phyloP scores from a whole-genome alignment of 64 coral and sea anemone genomes.

The Acropora yongei region DNA sequence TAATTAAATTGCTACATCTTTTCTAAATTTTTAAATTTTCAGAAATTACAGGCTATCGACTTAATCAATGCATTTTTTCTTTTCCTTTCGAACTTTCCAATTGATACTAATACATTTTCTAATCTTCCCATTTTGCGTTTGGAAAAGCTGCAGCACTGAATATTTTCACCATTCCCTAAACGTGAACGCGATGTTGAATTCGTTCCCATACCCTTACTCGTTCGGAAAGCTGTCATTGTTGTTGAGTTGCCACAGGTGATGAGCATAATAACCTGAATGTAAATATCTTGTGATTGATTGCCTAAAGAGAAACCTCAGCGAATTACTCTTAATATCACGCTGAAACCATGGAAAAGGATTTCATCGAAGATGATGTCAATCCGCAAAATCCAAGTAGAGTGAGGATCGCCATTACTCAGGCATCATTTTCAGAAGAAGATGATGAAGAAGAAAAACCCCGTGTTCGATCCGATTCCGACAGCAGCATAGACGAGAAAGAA shows the following conservation, averaged over 20 bases:
- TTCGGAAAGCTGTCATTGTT: background rate
- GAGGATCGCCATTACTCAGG: slow-evolving; percentile 19
- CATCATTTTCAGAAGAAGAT: slow-evolving; percentile 33
- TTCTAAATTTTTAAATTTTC: too few relatives aligned
- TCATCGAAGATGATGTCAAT: slow-evolving; percentile 6
- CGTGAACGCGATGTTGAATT: background rate
- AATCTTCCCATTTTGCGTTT: too few relatives aligned
- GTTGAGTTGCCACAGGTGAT: slow-evolving; percentile 37
- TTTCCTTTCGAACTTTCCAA: too few relatives aligned
- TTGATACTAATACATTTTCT: too few relatives aligned
- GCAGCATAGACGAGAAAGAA: slow-evolving; percentile 37
- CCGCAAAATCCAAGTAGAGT: slow-evolving; percentile 35
- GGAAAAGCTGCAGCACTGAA: too few relatives aligned
- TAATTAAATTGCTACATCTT: too few relatives aligned
- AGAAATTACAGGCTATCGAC: too few relatives aligned
- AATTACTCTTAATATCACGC: slow-evolving; percentile 32
- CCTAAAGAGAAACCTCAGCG: background rate
- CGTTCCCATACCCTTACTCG: background rate
- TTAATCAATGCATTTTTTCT: too few relatives aligned
- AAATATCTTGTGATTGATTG: slow-evolving; percentile 27
- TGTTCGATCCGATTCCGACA: slow-evolving; percentile 26
- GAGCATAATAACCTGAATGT: slow-evolving; percentile 1
- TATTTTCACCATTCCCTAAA: too few relatives aligned
- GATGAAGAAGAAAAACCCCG: background rate
- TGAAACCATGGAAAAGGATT: slow-evolving; percentile 50